Base-by-base conservation (phyloP, 2,113 vertebrate genomes). In the Ictalurus furcatus region DNA sequence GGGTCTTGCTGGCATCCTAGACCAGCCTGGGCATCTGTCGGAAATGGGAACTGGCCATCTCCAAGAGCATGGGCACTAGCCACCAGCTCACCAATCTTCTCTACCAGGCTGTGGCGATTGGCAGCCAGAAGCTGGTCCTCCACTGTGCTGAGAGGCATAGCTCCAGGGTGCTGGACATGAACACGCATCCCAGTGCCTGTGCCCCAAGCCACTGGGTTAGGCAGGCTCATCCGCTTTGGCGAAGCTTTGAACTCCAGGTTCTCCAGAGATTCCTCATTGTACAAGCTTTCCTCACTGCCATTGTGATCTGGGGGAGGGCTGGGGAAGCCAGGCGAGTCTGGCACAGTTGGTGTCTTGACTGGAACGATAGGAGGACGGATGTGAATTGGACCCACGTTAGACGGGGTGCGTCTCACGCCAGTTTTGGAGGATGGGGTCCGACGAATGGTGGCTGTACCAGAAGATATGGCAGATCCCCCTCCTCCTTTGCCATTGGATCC, bases 21-120 rank as follows among this genome's bases (percentile, higher is more conserved):
- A 25, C 28, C 30, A 23, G 69, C 65, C 74, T 78, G 81, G 65
- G 90, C 61, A 71, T 67, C 69, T 90, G 90, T 12, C 91, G 97
- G 96, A 92, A 98, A 98, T 30, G 98, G 97, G 91, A 98, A 99
- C 71, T 99, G 97, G 74, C 97, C 97, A 91, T 99, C 98, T 0
- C 97, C 98, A 44, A 99, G 95, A 23, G 98, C 98, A 0, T 97
- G 97, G 76, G 98, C 98, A 0, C 97, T 97, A 0, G 98, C 98
- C 90, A 97, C 98, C 94, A 99, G 95, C 96, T 99, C 98, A 0
- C 98, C 98, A 0, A 99, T 98, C 97, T 99, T 98, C 94, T 99
- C 98, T 91, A 99, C 98, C 94, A 99, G 96, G 94, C 97, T 99
- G 95, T 99, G 98, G 90, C 98, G 96, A 94, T 99, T 99, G 93